These are phyloP conservation scores for Dichetophora obliterata DNA, from an alignment of 2,888 invertebrate genomes.

Conservation along the genomic window DNA sequence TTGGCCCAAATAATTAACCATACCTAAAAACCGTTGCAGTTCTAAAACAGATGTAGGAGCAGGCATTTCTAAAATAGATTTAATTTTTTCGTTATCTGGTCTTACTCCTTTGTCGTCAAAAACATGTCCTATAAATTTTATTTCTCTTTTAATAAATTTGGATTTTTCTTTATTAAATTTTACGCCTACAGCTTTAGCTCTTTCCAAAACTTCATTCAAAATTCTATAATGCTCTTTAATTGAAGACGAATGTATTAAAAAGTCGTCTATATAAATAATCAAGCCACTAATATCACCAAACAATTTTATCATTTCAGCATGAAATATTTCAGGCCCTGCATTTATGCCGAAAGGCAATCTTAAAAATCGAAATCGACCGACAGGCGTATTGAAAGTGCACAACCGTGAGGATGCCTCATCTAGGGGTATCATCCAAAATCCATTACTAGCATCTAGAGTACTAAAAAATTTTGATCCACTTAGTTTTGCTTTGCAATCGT, in stretches of 20 bases:
- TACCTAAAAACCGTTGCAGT: conserved; percentile 31
- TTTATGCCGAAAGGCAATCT: conserved; percentile 44
- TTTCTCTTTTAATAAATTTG: conserved; percentile 13
- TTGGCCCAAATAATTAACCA: conserved; percentile 36
- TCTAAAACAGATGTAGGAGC: conserved; percentile 14
- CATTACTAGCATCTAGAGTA: too few species aligned
- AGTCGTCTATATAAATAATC: conserved; percentile 42
- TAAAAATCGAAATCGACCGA: too few species aligned
- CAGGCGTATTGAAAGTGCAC: conserved; percentile 47
- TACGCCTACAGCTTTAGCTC: too few species aligned
- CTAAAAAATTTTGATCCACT: conserved; percentile 22
- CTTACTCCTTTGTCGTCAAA: conserved; percentile 22
- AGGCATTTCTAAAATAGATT: conserved; percentile 36
- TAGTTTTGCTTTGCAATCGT: conserved; percentile 40
- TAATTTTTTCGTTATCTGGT: conserved; percentile 38
- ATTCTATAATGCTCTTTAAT: neutral
- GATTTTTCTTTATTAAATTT: conserved; percentile 7
- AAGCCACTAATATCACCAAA: conserved; percentile 49
- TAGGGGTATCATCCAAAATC: conserved; percentile 36
- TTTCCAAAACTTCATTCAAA: too few species aligned
- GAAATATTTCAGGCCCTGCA: conserved; percentile 46
- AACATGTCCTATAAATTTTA: conserved; percentile 40
- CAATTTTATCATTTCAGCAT: conserved; percentile 44
- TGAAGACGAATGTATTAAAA: conserved; percentile 35
- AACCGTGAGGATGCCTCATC: conserved; percentile 36